A percentile compares a stretch with the other conserved stretches of the same genome.
Conservation (phyloP, 1,140 invertebrate species). For the Leptinotarsa texana region DNA sequence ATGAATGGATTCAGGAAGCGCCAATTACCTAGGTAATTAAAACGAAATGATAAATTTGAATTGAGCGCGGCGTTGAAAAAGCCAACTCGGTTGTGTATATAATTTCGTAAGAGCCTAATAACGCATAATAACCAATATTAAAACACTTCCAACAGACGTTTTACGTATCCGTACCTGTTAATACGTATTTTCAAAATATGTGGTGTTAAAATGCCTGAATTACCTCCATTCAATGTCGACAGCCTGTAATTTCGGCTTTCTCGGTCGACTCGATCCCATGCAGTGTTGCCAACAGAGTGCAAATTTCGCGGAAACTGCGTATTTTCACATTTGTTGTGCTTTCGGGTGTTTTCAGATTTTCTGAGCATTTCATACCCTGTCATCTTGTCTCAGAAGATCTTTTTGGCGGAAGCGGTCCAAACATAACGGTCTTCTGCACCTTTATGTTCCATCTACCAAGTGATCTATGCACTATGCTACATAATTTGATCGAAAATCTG, state of each 20-base stretch:
- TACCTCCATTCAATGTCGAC: constrained; percentile 47
- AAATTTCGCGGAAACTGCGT: too few relatives aligned
- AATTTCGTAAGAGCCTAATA: constrained; percentile 14
- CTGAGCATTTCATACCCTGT: too few relatives aligned
- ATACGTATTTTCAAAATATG: constrained; percentile 43
- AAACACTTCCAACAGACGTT: constrained; percentile 3
- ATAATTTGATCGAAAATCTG: too few relatives aligned
- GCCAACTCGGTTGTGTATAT: neutral
- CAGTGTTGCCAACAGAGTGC: too few relatives aligned
- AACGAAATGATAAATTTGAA: constrained; percentile 3
- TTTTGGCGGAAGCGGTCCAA: too few relatives aligned
- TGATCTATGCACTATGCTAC: too few relatives aligned
- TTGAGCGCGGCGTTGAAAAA: neutral
- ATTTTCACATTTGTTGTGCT: too few relatives aligned
- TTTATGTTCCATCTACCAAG: too few relatives aligned
- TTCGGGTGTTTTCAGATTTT: too few relatives aligned
- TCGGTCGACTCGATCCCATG: constrained; percentile 39
- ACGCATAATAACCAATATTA: constrained; percentile 18
- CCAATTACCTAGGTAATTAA: neutral
- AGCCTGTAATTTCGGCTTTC: constrained; percentile 52
- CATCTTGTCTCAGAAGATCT: too few relatives aligned
- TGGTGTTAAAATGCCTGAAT: constrained; percentile 51
- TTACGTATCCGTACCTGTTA: constrained; percentile 29
- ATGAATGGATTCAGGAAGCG: neutral
- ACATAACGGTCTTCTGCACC: too few relatives aligned